Base-by-base conservation (phyloP, 2,113 vertebrate genomes). In the Caranx melampygus region DNA sequence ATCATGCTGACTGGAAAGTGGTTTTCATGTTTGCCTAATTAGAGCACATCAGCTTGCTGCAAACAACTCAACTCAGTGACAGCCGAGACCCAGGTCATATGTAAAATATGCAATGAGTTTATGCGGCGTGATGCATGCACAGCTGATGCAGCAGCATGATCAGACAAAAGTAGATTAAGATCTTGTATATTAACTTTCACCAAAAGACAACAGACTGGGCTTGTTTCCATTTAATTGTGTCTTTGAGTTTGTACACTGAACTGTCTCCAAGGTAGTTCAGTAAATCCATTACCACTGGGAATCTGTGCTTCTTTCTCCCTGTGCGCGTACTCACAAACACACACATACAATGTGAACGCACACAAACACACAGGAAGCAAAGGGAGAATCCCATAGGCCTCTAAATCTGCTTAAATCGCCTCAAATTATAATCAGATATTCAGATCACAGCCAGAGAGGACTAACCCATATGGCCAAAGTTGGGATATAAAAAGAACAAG, bases 391-490 rank as follows among this genome's bases (percentile, higher is more conserved):
- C 89, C 80, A 84, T 60, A 86, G 84, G 84, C 83, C 83, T 84
- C 69, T 87, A 92, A 92, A 92, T 91, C 90, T 88, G 78, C 87
- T 91, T 90, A 90, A 92, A 93, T 91, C 88, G 69, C 87, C 67
- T 91, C 81, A 87, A 88, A 88, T 92, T 84, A 90, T 91, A 90
- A 92, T 92, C 89, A 92, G 89, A 93, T 91, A 93, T 91, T 85
- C 81, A 90, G 89, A 92, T 90, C 83, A 91, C 80, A 87, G 85
- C 74, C 82, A 87, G 89, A 40, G 31, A 87, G 63, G 78, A 79
- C 71, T 81, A 80, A 75, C 70, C 85, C 88, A 89, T 91, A 91
- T 89, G 89, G 78, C 65, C 63, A 76, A 81, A 70, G 84, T 72
- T 84, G 72, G 73, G 63, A 80, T 89, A 86, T 83, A 90, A 90